A percentile compares a stretch with the other conserved stretches of the same genome.
Conservation (phyloP, 2,888 invertebrate species). For the Agrotis exclamationis region DNA sequence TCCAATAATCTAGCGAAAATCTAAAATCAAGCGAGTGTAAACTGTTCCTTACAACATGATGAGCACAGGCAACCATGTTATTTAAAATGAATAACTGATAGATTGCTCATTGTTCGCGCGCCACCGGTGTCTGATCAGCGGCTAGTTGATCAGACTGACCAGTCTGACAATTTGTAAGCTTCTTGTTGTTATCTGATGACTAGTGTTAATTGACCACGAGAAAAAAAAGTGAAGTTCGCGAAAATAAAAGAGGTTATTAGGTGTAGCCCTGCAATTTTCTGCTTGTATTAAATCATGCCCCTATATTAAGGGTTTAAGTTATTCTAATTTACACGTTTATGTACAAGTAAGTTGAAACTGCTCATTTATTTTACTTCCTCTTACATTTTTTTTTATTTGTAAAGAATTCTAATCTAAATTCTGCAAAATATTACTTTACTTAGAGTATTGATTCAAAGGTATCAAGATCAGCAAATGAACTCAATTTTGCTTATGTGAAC, state of each 20-base stretch:
- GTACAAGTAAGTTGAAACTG: no score
- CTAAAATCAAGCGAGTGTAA: no score
- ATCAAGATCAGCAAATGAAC: no score
- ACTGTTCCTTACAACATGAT: slow-evolving; percentile 16
- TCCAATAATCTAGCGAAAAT: no score
- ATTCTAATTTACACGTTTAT: slow-evolving; percentile 1
- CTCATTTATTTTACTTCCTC: no score
- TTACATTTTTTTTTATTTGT: background rate
- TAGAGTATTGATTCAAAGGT: no score
- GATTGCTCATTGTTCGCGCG: slow-evolving; percentile 49
- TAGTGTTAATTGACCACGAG: slow-evolving; percentile 6
- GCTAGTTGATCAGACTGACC: slow-evolving; percentile 28
- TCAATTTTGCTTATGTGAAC: no score
- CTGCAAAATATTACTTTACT: no score
- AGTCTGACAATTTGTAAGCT: slow-evolving; percentile 40
- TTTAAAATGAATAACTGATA: slow-evolving; percentile 40
- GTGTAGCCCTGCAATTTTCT: slow-evolving; percentile 12
- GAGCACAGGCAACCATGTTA: slow-evolving; percentile 14
- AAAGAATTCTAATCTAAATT: no score
- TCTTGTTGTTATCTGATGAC: slow-evolving; percentile 33
- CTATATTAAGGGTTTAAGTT: background rate
- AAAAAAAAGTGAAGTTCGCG: slow-evolving; percentile 11
- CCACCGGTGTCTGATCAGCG: slow-evolving; percentile 10
- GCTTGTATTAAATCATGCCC: slow-evolving; percentile 4
- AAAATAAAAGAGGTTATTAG: slow-evolving; percentile 27